Evolutionary conservation across 1,140 invertebrate species (phyloP).

Genomic region (Aphaenogaster rudis): DNA sequence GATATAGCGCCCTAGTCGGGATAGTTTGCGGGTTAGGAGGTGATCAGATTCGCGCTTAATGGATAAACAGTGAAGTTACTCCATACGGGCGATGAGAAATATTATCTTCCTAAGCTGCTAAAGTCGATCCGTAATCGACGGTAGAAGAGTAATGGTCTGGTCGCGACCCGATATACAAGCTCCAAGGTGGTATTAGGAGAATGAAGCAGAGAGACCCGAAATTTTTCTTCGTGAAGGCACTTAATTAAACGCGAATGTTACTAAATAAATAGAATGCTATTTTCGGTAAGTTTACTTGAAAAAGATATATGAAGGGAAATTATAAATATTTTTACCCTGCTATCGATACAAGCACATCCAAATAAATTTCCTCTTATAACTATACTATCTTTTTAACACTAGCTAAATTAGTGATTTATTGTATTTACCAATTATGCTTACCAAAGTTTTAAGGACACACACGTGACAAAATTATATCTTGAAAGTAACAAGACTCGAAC

Average conservation of each 20-base stretch:
- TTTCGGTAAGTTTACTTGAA: not conserved
- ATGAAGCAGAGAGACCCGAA: slow-evolving; percentile 2
- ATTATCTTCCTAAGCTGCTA: slow-evolving; percentile 61
- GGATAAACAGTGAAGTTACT: slow-evolving; percentile 63
- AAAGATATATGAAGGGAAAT: not conserved
- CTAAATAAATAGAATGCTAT: slow-evolving; percentile 8
- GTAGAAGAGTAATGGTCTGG: slow-evolving; percentile 48
- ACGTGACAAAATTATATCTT: not conserved
- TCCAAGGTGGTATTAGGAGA: slow-evolving; percentile 12
- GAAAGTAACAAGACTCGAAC: not conserved
- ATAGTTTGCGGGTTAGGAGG: slow-evolving; percentile 30
- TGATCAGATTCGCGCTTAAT: slow-evolving; percentile 60
- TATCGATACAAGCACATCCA: not conserved
- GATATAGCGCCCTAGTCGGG: slow-evolving; percentile 23
- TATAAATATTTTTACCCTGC: not conserved
- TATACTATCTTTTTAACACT: not conserved
- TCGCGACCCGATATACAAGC: slow-evolving; percentile 33
- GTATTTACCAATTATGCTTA: not conserved
- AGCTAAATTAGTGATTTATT: slow-evolving; percentile 15
- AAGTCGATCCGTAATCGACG: slow-evolving; percentile 56
- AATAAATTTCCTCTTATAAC: not conserved
- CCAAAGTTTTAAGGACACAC: not conserved
- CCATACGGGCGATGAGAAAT: slow-evolving; percentile 55
- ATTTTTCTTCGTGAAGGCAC: slow-evolving; percentile 32
- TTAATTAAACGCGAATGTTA: slow-evolving; percentile 35